Base-by-base conservation (phyloP, 2,888 invertebrate genomes). In the Erebia aethiops region DNA sequence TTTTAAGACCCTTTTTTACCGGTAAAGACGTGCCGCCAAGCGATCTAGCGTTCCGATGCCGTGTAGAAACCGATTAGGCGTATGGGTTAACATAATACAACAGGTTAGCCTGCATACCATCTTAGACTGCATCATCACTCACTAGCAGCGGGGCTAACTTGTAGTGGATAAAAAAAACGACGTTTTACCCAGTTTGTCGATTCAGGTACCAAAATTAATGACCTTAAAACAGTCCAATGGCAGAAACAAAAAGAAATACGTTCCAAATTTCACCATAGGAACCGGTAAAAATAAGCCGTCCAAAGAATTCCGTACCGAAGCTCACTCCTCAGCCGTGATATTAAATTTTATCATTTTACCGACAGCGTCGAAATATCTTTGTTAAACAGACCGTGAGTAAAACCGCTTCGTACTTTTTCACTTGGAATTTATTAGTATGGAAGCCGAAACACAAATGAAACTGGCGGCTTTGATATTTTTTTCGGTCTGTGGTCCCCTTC, bases 261-360 rank as follows among this genome's bases (percentile, higher is more conserved):
- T 51, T 52, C 52, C 49, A 7, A 58, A 58, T 58, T 58, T 58
- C 35, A 14, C 1, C 35, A 7, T 46, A 61, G 16, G 63, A 64
- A 46, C 51, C 26, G 52, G 54, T 49, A 67, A 46, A 58, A 58
- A 67, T 67, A 67, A 67, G 67, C 46, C 46, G 5, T 10, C 57
- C 49, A 49, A 85, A 85, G 81, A 86, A 86, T 81, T 80, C 84
- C 77, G 76, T 76, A 76, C 75, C 75, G 70, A 77, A 77, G 70
- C 64, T 74, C 71, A 73, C 76, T 77, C 74, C 71, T 75, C 75
- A 78, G 62, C 77, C 82, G 79, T 84, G 82, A 83, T 89, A 89
- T 89, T 87, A 89, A 89, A 89, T 88, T 89, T 88, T 84, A 87
- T 86, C 85, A 87, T 87, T 84, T 79, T 78, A 78, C 83, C 83